A percentile compares a stretch with the other conserved stretches of the same genome.
Conservation (phyloP, 2,888 invertebrate genomes). For the Drosophila melanosoma region DNA sequence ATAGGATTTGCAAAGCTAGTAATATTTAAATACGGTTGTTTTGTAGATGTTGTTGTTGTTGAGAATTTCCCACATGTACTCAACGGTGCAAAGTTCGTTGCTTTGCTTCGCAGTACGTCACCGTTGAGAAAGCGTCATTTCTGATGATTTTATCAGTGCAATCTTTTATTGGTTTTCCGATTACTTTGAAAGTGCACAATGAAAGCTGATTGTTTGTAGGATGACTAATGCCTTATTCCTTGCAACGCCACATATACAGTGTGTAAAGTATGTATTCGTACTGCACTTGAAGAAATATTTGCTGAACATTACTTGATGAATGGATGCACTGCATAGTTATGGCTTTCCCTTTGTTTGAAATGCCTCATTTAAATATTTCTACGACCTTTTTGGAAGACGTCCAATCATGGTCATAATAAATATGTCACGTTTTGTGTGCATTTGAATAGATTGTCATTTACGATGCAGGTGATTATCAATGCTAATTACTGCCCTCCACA, state of each 20-base stretch:
- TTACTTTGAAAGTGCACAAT: slow-evolving; percentile 5
- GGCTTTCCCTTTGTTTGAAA: neutral
- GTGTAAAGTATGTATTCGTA: neutral
- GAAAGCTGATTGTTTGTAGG: slow-evolving; percentile 16
- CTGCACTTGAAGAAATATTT: neutral
- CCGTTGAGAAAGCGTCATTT: neutral
- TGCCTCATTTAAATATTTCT: neutral
- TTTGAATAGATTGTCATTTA: slow-evolving; percentile 43
- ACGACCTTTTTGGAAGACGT: neutral
- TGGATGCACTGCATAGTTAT: neutral
- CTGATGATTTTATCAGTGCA: neutral
- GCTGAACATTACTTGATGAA: neutral
- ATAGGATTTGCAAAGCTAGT: neutral
- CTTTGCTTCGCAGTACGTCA: slow-evolving; percentile 8
- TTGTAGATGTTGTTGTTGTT: too few relatives aligned
- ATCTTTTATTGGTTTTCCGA: neutral
- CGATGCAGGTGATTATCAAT: slow-evolving; percentile 49
- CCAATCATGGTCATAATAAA: slow-evolving; percentile 8
- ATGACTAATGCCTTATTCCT: slow-evolving; percentile 18
- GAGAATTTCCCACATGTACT: neutral
- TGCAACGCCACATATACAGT: neutral
- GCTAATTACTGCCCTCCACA: slow-evolving; percentile 46
- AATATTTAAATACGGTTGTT: neutral
- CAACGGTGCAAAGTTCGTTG: slow-evolving; percentile 6
- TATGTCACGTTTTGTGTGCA: slow-evolving; percentile 64